phyloP scores from a whole-genome alignment of 2,888 invertebrate genomes.

The Lasius platythorax region DNA sequence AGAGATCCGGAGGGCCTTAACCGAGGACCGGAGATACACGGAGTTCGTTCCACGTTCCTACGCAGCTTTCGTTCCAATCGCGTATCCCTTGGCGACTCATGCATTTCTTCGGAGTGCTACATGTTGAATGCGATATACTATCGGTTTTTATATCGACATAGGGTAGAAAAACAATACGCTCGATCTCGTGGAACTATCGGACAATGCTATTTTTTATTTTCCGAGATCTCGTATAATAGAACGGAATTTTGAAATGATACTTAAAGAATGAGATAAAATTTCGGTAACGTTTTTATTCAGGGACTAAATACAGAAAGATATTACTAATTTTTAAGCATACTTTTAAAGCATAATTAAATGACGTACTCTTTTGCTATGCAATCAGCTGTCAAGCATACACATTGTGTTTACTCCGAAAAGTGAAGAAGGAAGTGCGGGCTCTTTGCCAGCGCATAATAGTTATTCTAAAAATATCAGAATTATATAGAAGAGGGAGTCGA shows the following conservation, averaged over 20 bases:
- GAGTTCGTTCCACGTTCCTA: conserved; percentile 56
- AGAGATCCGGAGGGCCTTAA: neutral
- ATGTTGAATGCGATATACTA: conserved; percentile 7
- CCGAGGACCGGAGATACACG: conserved; percentile 41
- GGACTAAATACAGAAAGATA: neutral
- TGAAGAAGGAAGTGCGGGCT: conserved; percentile 59
- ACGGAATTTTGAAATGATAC: neutral
- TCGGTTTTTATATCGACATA: conserved; percentile 9
- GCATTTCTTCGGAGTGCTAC: conserved; percentile 21
- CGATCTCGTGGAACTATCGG: neutral
- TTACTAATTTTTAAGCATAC: neutral
- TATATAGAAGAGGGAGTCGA: neutral
- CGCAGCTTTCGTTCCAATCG: conserved; percentile 47
- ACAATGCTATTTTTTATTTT: neutral
- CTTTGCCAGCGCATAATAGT: conserved; percentile 5
- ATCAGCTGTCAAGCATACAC: neutral
- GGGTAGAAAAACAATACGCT: neutral
- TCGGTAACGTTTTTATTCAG: neutral
- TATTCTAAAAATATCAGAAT: conserved; percentile 26
- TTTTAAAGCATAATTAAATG: neutral
- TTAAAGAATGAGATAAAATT: neutral
- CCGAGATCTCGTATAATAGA: neutral
- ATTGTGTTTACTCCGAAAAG: conserved; percentile 66
- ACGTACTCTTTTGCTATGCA: neutral
- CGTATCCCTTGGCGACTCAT: conserved; percentile 12